phyloP scores from a whole-genome alignment of 2,888 invertebrate genomes.

The Stenichneumon culpator region DNA sequence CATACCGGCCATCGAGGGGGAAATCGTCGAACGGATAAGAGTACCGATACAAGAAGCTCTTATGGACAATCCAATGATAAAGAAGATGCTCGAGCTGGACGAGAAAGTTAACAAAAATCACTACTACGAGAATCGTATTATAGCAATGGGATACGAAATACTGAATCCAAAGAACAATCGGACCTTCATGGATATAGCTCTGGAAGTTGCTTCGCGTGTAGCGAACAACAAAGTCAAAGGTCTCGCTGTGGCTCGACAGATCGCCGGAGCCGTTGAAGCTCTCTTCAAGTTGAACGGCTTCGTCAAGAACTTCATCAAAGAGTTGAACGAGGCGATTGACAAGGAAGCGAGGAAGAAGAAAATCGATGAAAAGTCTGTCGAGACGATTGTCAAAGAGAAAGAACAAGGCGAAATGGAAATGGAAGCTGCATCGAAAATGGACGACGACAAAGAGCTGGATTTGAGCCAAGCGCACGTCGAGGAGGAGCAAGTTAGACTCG shows the following conservation, averaged over 20 bases:
- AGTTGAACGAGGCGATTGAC: background rate
- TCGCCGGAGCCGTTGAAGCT: background rate
- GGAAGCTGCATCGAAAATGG: background rate
- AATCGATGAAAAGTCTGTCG: background rate
- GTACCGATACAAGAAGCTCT: constrained; percentile 18
- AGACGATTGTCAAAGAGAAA: background rate
- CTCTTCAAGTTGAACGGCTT: background rate
- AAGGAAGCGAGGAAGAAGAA: constrained; percentile 11
- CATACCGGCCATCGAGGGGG: constrained; percentile 14
- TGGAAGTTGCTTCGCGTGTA: background rate
- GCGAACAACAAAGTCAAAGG: background rate
- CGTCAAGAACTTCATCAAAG: background rate
- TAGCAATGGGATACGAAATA: constrained; percentile 5
- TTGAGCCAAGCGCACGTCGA: background rate
- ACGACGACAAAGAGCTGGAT: background rate
- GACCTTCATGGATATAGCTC: background rate
- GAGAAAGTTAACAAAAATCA: constrained; percentile 21
- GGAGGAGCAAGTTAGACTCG: constrained; percentile 7
- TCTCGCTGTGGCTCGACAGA: background rate
- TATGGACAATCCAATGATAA: constrained; percentile 5
- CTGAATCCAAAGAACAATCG: constrained; percentile 2
- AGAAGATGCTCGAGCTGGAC: constrained; percentile 34
- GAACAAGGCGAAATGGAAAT: background rate
- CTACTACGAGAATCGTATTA: constrained; percentile 33
- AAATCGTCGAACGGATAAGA: background rate